Evolutionary conservation across 1,140 invertebrate genomes (phyloP), one percentile per base, ranked within the genome.

Genomic region (Ruditapes philippinarum): DNA sequence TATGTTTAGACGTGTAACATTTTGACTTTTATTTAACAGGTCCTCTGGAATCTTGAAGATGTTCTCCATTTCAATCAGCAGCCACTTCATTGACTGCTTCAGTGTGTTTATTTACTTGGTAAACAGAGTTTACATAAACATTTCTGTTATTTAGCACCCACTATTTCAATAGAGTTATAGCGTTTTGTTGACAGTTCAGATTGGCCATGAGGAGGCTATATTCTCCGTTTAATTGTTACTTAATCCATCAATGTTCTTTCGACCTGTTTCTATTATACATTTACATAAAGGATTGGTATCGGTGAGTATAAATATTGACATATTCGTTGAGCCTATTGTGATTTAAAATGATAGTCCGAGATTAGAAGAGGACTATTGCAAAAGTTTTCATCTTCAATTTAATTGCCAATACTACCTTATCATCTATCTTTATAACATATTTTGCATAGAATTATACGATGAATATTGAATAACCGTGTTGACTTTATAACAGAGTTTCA

Each of bases 281-380:
- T 78, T 78, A 54, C 31, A 49, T 78, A 78, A 78, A 78, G 74
- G 74, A 78, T 78, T 78, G 74, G 31, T 78, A 78, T 51, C 74
- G 9, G 45, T 78, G 49, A 78, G 42, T 25, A 51, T 78, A 78
- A 78, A 78, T 78, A 78, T 78, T 78, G 74, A 78, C 74, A 78
- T 11, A 57, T 33, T 51, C 17, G 33, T 28, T 78, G 38, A 70
- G 65, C 65, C 36, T 70, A 70, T 70, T 36, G 4, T 28, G 65
- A 17, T 70, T 70, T 70, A 36, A 70, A 70, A 70, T 70, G 65
- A 70, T 70, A 70, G 14, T 70, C 36, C 22, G 11, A 62, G 57
- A 62, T 62, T 62, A n/a, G 1, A 62, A 25, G 57, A 62, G 57
- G 57, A 62, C 57, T 1, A 3, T 62, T 62, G 5, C 57, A 62